Base-by-base conservation (phyloP, 2,797 vertebrate species). In the Melanotaenia parkinsoni region DNA sequence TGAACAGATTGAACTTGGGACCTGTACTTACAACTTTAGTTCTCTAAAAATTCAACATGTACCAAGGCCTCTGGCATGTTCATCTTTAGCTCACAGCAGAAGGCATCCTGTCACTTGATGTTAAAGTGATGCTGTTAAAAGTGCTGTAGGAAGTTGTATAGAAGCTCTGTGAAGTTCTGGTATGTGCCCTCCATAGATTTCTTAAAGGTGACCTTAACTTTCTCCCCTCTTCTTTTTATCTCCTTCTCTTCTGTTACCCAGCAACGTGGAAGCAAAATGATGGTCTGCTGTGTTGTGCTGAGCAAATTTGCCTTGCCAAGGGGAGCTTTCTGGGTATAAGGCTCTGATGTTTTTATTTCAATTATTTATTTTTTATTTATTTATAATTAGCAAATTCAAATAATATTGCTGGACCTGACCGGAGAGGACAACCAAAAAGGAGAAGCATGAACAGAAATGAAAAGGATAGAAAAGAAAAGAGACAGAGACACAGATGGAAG, bases 121-220 rank as follows among this genome's bases (percentile, higher is more conserved):
- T 61, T 43, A 61, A 43, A 61, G 24, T 43, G 14, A 61, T 61
- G 37, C 59, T 3, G 14, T 38, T 60, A 26, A 40, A 60, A 60
- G 24, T n/a, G 1, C 14, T 40, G 24, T 16, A 60, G 1, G 5
- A 26, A 26, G 5, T 5, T 60, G 6, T 60, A 12, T 5, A 43
- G 35, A 37, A 61, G 22, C 59, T 58, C 32, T 2, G 12, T 58
- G 24, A 61, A 37, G 35, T 43, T 37, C 22, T 26, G 5, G 43
- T 61, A 22, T 61, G 59, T 40, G 7, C 37, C 37, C 37, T 40
- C 37, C 59, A 61, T 22, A 43, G 37, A 40, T 40, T 43, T 40
- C 10, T 43, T 61, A 3, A 58, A 0, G 10, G 32, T 58, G 2
- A 35, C 16, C 12, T 43, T 61, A 12, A 40, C 33, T 40, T 60